Percentiles rank a stretch among this genome's conserved stretches.
These are phyloP conservation scores for Apantesis nais DNA, from an alignment of 2,888 invertebrate genomes.

Conservation along the genomic window DNA sequence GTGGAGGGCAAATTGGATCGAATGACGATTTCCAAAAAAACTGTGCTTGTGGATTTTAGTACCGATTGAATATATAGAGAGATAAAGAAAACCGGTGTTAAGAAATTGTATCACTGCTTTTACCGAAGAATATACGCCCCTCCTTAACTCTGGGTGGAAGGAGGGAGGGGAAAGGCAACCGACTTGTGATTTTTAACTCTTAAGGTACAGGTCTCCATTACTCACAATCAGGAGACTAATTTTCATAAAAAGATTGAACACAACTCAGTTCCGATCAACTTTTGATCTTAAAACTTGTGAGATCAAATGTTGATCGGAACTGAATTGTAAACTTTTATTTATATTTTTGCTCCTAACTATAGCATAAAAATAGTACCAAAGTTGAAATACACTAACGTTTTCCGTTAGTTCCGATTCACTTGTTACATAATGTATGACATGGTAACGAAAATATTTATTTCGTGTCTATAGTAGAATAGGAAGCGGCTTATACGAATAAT, in stretches of 20 bases:
- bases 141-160: too few relatives aligned
- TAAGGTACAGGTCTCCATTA: too few relatives aligned
- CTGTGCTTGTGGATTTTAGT: constrained; percentile 38
- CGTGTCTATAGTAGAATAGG: constrained; percentile 22
- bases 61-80: constrained; percentile 25
- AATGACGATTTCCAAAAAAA: constrained; percentile 51
- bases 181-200: too few relatives aligned
- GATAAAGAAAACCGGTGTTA: constrained; percentile 36
- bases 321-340: too few relatives aligned
- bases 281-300: too few relatives aligned
- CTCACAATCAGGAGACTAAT: too few relatives aligned
- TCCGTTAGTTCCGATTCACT: constrained; percentile 19
- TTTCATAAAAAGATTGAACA: too few relatives aligned
- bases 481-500: constrained; percentile 27
- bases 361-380: constrained; percentile 11
- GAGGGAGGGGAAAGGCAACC: too few relatives aligned
- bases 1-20: constrained; percentile 65
- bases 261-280: too few relatives aligned
- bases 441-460: constrained; percentile 16
- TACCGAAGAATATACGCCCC: too few relatives aligned
- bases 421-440: constrained; percentile 22
- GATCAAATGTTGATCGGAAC: too few relatives aligned
- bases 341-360: too few relatives aligned
- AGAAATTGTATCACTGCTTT: constrained; percentile 9
- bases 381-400: constrained; percentile 24